phyloP scores from a whole-genome alignment of 2,888 invertebrate species.

The Elegia similella region DNA sequence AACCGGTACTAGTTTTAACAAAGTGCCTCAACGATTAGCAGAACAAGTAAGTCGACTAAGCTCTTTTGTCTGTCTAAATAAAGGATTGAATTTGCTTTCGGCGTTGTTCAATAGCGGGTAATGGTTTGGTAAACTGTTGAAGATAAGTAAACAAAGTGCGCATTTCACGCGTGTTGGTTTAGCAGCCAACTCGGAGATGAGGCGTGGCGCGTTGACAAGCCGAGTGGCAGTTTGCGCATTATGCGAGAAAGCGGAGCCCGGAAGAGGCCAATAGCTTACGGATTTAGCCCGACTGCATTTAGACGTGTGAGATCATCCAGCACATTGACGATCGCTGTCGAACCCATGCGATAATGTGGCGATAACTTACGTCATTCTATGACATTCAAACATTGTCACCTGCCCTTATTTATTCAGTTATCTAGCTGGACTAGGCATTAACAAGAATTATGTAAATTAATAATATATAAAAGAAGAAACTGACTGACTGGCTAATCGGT shows the following conservation, averaged over 20 bases:
- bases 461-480: no score
- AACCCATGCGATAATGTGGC: conserved; percentile 19
- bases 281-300: conserved; percentile 74
- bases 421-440: not conserved
- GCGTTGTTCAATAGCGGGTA: conserved; percentile 45
- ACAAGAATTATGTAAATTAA: not conserved
- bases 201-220: conserved; percentile 59
- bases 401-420: not conserved
- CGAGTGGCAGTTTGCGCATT: conserved; percentile 70
- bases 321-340: conserved; percentile 46
- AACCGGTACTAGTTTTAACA: not conserved
- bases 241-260: conserved; percentile 71
- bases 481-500: no score
- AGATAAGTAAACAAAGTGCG: conserved; percentile 55
- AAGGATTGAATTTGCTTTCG: conserved; percentile 34
- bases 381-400: conserved; percentile 3
- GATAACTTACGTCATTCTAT: conserved; percentile 13
- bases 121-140: conserved; percentile 58
- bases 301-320: conserved; percentile 68
- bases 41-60: conserved; percentile 21
- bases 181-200: conserved; percentile 47
- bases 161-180: conserved; percentile 56
- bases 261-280: conserved; percentile 64
- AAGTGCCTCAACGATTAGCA: conserved; percentile 11
- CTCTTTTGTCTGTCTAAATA: conserved; percentile 29